Base-by-base conservation (phyloP, 2,113 vertebrate genomes). In the Gopherus flavomarginatus region DNA sequence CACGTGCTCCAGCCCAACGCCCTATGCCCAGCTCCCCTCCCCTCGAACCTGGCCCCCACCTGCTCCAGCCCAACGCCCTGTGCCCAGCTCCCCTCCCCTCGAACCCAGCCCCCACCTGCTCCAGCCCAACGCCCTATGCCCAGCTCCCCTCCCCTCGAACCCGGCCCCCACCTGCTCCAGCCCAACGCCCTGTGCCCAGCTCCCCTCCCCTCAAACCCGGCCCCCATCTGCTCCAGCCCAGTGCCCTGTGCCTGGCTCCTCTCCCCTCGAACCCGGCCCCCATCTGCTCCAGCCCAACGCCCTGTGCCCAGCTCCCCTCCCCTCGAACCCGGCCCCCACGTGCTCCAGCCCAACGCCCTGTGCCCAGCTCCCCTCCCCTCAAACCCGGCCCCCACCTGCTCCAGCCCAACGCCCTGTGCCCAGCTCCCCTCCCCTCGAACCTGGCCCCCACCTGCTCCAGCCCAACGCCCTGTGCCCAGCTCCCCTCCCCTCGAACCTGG, bases 91-190 rank as follows among this genome's bases (percentile, higher is more conserved):
- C 42, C 6, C 44, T 44, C 44, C 44, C 5, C 44, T 19, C 49
- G 1, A 5, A 42, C 24, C 29, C 8, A 5, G 31, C 31, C 7
- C 38, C 1, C 0, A 1, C 2, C 1, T 8, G 7, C 1, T 0
- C 8, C 19, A n/a, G 16, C 56, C 56, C 5, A 9, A 57, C 24
- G 1, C 56, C 14, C 82, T 16, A 11, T 21, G 7, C 35, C 38
- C 16, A 19, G 69, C n/a, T 72, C 42, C 8, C 83, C 57, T 44
- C 54, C 7, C 19, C 53, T 49, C 5, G 1, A 31, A 52, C 9
- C 21, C 29, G 1, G 5, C 29, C 59, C 29, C 6, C 47, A 2
- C 9, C 19, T 7, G 31, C 7, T 5, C n/a, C 24, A 9, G 8
- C 5, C 8, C 19, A 38, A 2, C 3, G 5, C 11, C 59, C n/a